A percentile compares a stretch with the other conserved stretches of the same genome.
phyloP scores from a whole-genome alignment of 2,797 vertebrate genomes.

The Somateria mollissima region DNA sequence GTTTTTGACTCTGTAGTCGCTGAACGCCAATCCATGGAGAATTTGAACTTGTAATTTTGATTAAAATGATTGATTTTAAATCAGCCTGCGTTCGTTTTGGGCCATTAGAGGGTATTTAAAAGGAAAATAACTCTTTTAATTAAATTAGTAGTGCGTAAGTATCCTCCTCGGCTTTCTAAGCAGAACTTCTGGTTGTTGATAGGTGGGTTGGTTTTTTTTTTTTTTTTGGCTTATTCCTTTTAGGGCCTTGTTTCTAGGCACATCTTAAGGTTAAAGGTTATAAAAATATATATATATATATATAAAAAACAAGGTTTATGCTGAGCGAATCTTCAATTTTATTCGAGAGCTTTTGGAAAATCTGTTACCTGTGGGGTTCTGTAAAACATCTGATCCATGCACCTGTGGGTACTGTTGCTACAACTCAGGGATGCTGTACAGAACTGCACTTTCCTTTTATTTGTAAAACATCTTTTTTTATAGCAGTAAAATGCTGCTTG shows the following conservation, averaged over 20 bases:
- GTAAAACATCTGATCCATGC: neutral
- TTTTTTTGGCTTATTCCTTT: neutral
- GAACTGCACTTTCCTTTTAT: neutral
- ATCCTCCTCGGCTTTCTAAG: conserved; percentile 25
- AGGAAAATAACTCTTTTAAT: conserved; percentile 68
- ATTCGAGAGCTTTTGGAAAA: neutral
- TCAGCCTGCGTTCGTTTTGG: conserved; percentile 54
- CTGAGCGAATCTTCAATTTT: neutral
- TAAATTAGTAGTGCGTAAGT: conserved; percentile 33
- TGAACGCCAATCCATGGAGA: neutral
- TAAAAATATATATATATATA: no score
- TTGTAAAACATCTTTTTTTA: neutral
- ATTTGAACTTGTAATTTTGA: conserved; percentile 62
- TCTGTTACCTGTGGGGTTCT: neutral
- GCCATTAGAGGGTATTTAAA: conserved; percentile 69
- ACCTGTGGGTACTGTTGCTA: neutral
- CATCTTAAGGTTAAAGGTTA: neutral
- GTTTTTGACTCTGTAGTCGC: conserved; percentile 25
- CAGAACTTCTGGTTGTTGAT: neutral
- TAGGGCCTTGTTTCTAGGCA: neutral
- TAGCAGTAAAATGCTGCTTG: neutral
- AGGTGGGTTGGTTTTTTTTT: no score
- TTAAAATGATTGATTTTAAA: conserved; percentile 69
- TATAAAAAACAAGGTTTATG: neutral
- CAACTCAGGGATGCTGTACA: neutral